phyloP scores from a whole-genome alignment of 2,797 vertebrate species.

The Anomalospiza imberbis region DNA sequence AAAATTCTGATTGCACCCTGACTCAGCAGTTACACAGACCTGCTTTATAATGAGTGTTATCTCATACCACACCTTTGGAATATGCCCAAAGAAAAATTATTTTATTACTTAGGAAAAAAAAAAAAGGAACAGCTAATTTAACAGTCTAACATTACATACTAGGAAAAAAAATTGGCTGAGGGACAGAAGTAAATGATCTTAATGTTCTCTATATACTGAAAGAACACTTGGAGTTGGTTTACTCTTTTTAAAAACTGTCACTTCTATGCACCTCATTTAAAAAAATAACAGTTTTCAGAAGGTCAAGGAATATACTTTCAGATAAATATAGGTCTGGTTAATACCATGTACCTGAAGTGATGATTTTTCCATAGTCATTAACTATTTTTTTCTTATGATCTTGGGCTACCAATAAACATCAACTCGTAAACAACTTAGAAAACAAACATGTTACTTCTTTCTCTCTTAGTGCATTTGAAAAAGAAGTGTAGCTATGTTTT shows the following conservation, averaged over 20 bases:
- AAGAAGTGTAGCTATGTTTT: background rate
- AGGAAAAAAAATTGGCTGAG: background rate
- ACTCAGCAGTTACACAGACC: background rate
- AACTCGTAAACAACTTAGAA: background rate
- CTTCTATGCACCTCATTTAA: background rate
- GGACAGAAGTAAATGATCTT: background rate
- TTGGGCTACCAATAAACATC: background rate
- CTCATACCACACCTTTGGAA: background rate
- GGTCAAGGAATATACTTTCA: background rate
- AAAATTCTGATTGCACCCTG: background rate
- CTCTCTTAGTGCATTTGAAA: background rate
- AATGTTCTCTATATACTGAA: background rate
- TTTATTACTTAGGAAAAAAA: background rate
- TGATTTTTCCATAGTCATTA: background rate
- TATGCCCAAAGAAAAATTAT: background rate
- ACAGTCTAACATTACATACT: background rate
- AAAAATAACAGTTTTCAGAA: background rate
- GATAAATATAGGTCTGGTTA: background rate
- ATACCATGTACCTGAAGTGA: background rate
- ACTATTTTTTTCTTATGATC: background rate
- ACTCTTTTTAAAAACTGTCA: background rate
- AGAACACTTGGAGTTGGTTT: background rate
- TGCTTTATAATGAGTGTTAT: background rate
- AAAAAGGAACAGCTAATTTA: background rate
- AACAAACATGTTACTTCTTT: background rate